Evolutionary conservation across 2,888 invertebrate species (phyloP).

Genomic region (Aphelenchoides bicaudatus): DNA sequence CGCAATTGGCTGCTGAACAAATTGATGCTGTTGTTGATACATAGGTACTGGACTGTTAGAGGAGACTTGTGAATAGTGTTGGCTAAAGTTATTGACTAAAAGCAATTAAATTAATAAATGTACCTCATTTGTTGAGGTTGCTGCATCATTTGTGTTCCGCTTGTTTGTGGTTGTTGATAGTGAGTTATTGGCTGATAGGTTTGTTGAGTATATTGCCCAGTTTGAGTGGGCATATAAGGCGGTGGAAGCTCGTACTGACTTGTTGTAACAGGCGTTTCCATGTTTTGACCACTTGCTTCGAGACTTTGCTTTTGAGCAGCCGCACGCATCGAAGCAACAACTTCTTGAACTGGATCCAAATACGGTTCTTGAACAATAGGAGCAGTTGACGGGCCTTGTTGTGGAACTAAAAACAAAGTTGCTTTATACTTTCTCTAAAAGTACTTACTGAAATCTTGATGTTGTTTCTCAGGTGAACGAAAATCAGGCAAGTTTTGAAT

Average conservation of each 20-base stretch:
- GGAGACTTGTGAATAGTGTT: no score
- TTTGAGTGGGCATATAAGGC: not conserved
- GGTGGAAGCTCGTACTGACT: not conserved
- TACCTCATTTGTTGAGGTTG: no score
- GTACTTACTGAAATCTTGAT: not conserved
- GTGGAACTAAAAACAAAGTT: not conserved
- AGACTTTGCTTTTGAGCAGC: not conserved
- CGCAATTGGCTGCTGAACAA: not conserved
- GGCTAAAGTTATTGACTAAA: no score
- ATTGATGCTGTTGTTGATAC: constrained; percentile 1
- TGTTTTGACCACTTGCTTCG: no score
- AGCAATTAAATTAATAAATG: no score
- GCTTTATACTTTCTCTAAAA: not conserved
- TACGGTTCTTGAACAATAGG: no score
- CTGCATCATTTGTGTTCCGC: not conserved
- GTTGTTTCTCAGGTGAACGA: not conserved
- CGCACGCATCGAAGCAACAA: constrained; percentile 8
- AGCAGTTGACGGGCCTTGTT: not conserved
- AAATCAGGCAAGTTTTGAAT: constrained; percentile 10
- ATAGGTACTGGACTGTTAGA: constrained; percentile 5
- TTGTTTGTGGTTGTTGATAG: not conserved
- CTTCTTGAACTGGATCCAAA: constrained; percentile 1
- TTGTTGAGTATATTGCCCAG: no score
- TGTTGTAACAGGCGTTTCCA: no score
- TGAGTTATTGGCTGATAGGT: no score